phyloP scores from a whole-genome alignment of 2,113 vertebrate genomes.

The Phyllostomus discolor region DNA sequence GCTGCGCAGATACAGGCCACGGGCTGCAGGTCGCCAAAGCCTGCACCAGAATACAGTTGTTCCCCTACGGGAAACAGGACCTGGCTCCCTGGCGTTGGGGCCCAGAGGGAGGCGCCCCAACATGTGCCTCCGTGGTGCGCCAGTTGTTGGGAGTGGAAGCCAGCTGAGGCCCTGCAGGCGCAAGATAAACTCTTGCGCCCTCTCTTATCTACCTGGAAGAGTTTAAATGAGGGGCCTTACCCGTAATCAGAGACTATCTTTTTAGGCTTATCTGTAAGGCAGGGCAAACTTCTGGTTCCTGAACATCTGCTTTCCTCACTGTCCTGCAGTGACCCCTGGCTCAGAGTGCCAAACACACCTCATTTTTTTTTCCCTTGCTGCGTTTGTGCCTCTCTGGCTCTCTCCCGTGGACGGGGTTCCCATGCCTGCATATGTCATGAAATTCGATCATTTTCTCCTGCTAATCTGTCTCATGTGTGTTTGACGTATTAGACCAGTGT shows the following conservation, averaged over 20 bases:
- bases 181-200: not conserved
- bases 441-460: not conserved
- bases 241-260: not conserved
- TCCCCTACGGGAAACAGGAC: not conserved
- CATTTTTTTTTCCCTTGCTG: not conserved
- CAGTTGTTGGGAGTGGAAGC: not conserved
- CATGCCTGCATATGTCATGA: not conserved
- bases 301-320: not conserved
- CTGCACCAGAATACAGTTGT: not conserved
- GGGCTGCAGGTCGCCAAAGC: not conserved
- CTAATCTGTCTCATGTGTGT: not conserved
- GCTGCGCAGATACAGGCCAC: not conserved
- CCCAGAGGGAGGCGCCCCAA: not conserved
- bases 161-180: not conserved
- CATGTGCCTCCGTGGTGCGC: not conserved
- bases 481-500: not conserved
- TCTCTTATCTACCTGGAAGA: not conserved
- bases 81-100: not conserved
- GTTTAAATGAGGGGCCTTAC: no score
- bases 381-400: no score
- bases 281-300: not conserved
- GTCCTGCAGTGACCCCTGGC: not conserved
- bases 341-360: not conserved
- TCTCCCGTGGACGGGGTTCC: not conserved
- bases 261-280: not conserved